Conservation (phyloP, 2,113 vertebrate genomes). For the Helogale parvula region DNA sequence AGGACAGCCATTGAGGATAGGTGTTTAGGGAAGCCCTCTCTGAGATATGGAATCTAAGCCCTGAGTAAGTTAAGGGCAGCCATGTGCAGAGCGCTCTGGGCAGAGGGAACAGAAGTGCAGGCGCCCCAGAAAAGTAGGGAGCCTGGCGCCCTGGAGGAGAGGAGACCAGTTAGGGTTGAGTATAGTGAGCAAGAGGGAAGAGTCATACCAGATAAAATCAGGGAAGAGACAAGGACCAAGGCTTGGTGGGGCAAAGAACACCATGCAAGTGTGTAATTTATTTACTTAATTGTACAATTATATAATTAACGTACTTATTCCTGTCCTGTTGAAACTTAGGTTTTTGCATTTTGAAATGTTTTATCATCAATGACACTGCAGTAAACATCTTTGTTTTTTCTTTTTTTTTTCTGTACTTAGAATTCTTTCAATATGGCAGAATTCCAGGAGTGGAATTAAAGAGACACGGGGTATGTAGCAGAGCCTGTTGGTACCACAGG, state of each 20-base stretch:
- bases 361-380: not conserved
- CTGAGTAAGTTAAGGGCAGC: not conserved
- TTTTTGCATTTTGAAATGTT: not conserved
- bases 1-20: not conserved
- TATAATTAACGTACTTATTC: not conserved
- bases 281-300: not conserved
- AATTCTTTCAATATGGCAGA: not conserved
- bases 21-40: not conserved
- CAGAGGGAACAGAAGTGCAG: not conserved
- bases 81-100: not conserved
- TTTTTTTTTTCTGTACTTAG: not conserved
- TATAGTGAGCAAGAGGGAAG: not conserved
- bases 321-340: not conserved
- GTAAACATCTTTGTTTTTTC: not conserved
- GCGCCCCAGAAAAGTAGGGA: not conserved
- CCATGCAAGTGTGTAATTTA: not conserved
- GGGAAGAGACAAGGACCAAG: not conserved
- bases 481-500: not conserved
- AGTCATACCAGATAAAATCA: not conserved
- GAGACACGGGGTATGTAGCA: not conserved
- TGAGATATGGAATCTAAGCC: not conserved
- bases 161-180: not conserved
- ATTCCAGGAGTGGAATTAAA: not conserved
- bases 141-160: not conserved
- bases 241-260: not conserved